A percentile compares a stretch with the other conserved stretches of the same genome.
These are phyloP conservation scores for Calosoma granatense DNA, from an alignment of 1,140 invertebrate species.

Conservation along the genomic window DNA sequence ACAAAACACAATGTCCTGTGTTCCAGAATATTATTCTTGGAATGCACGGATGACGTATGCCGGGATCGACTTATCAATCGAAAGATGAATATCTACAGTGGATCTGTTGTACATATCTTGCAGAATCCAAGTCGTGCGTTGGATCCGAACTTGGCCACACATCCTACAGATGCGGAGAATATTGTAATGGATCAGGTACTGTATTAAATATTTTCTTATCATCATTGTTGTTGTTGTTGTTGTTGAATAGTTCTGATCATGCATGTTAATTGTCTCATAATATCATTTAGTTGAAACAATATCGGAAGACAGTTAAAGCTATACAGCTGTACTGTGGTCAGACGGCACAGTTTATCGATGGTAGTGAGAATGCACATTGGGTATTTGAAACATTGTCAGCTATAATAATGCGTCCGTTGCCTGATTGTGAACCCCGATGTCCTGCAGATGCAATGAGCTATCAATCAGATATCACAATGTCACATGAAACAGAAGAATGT, in stretches of 20 bases:
- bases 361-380: conserved; percentile 25
- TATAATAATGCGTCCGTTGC: conserved; percentile 21
- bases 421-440: conserved; percentile 20
- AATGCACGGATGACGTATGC: conserved; percentile 29
- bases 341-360: conserved; percentile 25
- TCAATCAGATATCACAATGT: no score
- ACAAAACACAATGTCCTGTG: no score
- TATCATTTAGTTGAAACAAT: background rate
- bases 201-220: background rate
- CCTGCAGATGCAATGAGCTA: no score
- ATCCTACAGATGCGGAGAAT: conserved; percentile 26
- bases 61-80: conserved; percentile 24
- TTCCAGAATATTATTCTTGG: conserved; percentile 27
- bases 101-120: conserved; percentile 19
- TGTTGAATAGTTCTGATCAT: background rate
- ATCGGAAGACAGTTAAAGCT: background rate
- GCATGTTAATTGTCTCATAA: background rate
- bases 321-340: conserved; percentile 29
- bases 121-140: conserved; percentile 9
- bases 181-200: conserved; percentile 27
- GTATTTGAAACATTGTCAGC: conserved; percentile 28
- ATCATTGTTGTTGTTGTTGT: background rate
- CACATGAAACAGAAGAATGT: no score
- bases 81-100: conserved; percentile 24
- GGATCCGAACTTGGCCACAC: conserved; percentile 20